phyloP scores from a whole-genome alignment of 2,888 invertebrate genomes.

The Nysson spinosus region DNA sequence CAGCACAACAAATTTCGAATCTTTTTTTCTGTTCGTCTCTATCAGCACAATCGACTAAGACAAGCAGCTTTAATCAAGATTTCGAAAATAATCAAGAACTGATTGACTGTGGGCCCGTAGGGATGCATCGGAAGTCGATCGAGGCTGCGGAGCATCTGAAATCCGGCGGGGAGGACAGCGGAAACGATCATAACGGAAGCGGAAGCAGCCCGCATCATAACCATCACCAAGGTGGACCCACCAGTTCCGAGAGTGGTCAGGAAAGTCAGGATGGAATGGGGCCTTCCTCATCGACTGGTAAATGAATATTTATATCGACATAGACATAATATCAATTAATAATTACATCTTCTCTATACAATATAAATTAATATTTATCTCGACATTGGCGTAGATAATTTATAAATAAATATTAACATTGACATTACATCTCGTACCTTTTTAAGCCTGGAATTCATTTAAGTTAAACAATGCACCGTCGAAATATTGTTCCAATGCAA shows the following conservation, averaged over 20 bases:
- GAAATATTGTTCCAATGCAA: too few species aligned
- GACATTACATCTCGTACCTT: too few species aligned
- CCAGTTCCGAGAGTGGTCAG: conserved; percentile 75
- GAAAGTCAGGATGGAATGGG: conserved; percentile 76
- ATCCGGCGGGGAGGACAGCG: conserved; percentile 85
- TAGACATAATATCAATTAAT: too few species aligned
- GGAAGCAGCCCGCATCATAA: conserved; percentile 73
- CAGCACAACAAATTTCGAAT: conserved; percentile 56
- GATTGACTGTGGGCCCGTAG: conserved; percentile 81
- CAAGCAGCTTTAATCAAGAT: conserved; percentile 77
- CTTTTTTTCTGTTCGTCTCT: conserved; percentile 76
- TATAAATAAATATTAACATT: too few species aligned
- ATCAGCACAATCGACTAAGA: conserved; percentile 78
- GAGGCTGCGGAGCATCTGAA: conserved; percentile 98
- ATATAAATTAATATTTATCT: too few species aligned
- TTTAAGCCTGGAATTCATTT: too few species aligned
- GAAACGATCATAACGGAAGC: conserved; percentile 78
- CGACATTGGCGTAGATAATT: too few species aligned
- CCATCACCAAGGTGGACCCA: conserved; percentile 73
- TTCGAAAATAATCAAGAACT: conserved; percentile 77
- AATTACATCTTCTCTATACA: too few species aligned
- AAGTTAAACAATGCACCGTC: too few species aligned
- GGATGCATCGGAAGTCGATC: conserved; percentile 99
- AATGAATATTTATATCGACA: too few species aligned
- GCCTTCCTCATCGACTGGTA: conserved; percentile 70